Base-by-base conservation (phyloP, 2,797 vertebrate species). In the Enteromius argenteus region DNA sequence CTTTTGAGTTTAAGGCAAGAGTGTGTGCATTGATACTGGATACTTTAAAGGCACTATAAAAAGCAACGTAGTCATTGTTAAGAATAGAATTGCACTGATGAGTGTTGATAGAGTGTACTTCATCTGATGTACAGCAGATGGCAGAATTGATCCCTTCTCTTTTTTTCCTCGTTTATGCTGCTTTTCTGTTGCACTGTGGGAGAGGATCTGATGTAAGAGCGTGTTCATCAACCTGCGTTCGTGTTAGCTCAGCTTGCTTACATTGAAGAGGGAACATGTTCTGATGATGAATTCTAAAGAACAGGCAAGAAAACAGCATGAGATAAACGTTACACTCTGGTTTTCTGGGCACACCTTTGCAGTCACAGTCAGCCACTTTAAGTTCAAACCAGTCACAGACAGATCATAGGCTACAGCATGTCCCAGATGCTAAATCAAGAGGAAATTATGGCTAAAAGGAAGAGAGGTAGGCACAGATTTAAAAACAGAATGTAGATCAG, bases 341-440 rank as follows among this genome's bases (percentile, higher is more conserved):
- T 32, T 64, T 46, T 17, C 8, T 44, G 21, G 1, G 53, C 14
- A 78, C 85, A 67, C 80, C 80, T 88, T 82, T 58, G 53, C 87
- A 49, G 37, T 19, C 14, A 62, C 21, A 44, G 3, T 81, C 79
- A 21, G 67, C 21, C 74, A 80, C 84, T 85, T 86, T 14, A n/a
- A 30, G 3, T 35, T 35, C 30, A 35, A 66, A 19, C 62, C 3
- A 35, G 62, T 35, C 76, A 46, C 5, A 46, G 56, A 79, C 79
- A 13, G 67, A 66, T 72, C 76, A 46, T 15, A 27, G n/a, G n/a
- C 56, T 60, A 69, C 15, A 87, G 27, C 30, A 81, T 92, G 88
- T 86, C 85, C 88, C 87, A 90, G 89, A 90, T 93, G 90, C 89
- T 90, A 91, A 91, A 77, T 92, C 85, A 91, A 90, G 90, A 90